Evolutionary conservation across 1,140 invertebrate genomes (phyloP).

Genomic region (Gonatopus flavifemur): DNA sequence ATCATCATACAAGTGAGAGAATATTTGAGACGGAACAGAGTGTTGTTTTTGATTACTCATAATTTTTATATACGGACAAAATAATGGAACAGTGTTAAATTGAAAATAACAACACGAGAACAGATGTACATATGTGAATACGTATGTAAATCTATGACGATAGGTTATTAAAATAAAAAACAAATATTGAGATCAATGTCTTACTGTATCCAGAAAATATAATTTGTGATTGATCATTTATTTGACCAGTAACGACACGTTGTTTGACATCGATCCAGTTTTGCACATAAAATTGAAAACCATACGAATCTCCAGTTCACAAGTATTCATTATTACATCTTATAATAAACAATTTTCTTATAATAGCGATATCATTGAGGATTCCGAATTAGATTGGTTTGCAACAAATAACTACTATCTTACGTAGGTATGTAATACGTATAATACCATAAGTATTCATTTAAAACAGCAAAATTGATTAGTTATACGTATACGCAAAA

Average conservation of each 20-base stretch:
- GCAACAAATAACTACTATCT: slow-evolving; percentile 1
- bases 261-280: slow-evolving; percentile 48
- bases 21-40: no score
- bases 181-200: slow-evolving; percentile 49
- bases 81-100: neutral
- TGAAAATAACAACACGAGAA: slow-evolving; percentile 11
- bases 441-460: no score
- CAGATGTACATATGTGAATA: slow-evolving; percentile 20
- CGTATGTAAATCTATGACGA: slow-evolving; percentile 6
- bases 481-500: no score
- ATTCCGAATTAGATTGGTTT: no score
- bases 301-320: slow-evolving; percentile 6
- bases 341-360: no score
- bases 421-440: slow-evolving; percentile 9
- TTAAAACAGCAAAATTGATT: no score
- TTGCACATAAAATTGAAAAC: slow-evolving; percentile 32
- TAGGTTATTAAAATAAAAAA: slow-evolving; percentile 25
- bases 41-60: neutral
- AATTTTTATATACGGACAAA: neutral
- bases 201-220: slow-evolving; percentile 48
- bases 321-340: slow-evolving; percentile 3
- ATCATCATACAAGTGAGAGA: no score
- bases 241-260: slow-evolving; percentile 52
- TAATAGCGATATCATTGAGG: no score
- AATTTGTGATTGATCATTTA: slow-evolving; percentile 31